These are phyloP conservation scores for Chondrilla cf. caribensis DNA, from an alignment of 37 sponge, comb jelly and placozoan species.

Conservation along the genomic window DNA sequence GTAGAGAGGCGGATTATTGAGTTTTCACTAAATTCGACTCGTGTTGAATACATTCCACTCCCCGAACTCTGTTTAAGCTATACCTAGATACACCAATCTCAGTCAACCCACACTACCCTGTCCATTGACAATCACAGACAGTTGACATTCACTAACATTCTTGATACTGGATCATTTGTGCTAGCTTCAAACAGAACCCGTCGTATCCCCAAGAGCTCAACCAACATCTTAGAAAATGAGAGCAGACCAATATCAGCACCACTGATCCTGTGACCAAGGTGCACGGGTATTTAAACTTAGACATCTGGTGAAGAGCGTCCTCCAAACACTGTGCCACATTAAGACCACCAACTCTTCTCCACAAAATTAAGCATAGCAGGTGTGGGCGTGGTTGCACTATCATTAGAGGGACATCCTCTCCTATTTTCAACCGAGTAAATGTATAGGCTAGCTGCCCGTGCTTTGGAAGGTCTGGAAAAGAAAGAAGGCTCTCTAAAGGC, in stretches of 20 bases:
- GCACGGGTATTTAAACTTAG: neutral
- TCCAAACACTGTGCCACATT: too few relatives aligned
- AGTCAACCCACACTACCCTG: too few relatives aligned
- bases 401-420: neutral
- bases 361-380: too few relatives aligned
- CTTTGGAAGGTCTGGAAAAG: neutral
- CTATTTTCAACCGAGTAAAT: neutral
- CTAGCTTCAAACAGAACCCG: neutral
- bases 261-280: neutral
- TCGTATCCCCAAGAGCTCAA: neutral
- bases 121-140: too few relatives aligned
- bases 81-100: too few relatives aligned
- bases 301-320: neutral
- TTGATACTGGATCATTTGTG: constrained; percentile 12
- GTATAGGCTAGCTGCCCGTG: neutral
- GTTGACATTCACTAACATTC: neutral
- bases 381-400: too few relatives aligned
- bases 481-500: neutral
- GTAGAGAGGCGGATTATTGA: too few relatives aligned
- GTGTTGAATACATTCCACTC: too few relatives aligned
- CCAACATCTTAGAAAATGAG: neutral
- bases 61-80: too few relatives aligned
- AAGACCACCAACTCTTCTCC: too few relatives aligned
- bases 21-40: too few relatives aligned
- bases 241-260: neutral